Percentiles rank a stretch among this genome's conserved stretches.
Evolutionary conservation across 2,888 invertebrate species (phyloP).

Genomic region (Boloria euphrosyne): DNA sequence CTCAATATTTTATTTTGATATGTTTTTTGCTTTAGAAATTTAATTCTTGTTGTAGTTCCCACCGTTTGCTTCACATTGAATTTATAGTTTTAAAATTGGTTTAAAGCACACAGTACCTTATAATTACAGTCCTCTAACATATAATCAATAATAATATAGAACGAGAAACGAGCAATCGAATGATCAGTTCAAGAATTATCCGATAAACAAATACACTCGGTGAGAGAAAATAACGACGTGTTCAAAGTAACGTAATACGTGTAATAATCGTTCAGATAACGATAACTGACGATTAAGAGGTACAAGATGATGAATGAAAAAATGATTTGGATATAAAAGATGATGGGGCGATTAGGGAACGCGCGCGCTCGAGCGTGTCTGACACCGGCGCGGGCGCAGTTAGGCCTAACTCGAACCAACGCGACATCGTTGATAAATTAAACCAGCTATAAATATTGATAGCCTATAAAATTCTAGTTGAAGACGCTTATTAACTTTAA

Average conservation of each 20-base stretch:
- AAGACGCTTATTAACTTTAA: slow-evolving; percentile 31
- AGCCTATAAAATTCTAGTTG: slow-evolving; percentile 56
- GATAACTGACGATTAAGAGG: slow-evolving; percentile 72
- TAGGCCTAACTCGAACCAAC: slow-evolving; percentile 73
- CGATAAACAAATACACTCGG: slow-evolving; percentile 71
- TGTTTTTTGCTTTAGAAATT: slow-evolving; percentile 1
- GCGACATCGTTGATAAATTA: slow-evolving; percentile 68
- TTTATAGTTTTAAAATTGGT: slow-evolving; percentile 59
- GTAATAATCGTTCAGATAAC: slow-evolving; percentile 74
- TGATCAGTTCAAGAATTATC: slow-evolving; percentile 61
- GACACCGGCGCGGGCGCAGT: slow-evolving; percentile 62
- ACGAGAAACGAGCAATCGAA: slow-evolving; percentile 60
- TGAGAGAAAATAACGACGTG: slow-evolving; percentile 66
- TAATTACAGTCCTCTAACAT: slow-evolving; percentile 70
- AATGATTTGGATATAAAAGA: slow-evolving; percentile 74
- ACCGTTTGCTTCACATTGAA: slow-evolving; percentile 43
- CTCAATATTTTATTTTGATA: not conserved
- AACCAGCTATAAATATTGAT: slow-evolving; percentile 56
- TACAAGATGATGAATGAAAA: slow-evolving; percentile 75
- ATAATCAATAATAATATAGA: slow-evolving; percentile 74
- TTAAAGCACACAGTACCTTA: slow-evolving; percentile 60
- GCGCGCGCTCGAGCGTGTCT: slow-evolving; percentile 61
- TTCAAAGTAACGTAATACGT: slow-evolving; percentile 73
- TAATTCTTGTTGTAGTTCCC: not conserved
- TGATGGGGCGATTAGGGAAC: slow-evolving; percentile 67